Evolutionary conservation across 2,113 vertebrate genomes (phyloP).

Genomic region (Globicephala melas): DNA sequence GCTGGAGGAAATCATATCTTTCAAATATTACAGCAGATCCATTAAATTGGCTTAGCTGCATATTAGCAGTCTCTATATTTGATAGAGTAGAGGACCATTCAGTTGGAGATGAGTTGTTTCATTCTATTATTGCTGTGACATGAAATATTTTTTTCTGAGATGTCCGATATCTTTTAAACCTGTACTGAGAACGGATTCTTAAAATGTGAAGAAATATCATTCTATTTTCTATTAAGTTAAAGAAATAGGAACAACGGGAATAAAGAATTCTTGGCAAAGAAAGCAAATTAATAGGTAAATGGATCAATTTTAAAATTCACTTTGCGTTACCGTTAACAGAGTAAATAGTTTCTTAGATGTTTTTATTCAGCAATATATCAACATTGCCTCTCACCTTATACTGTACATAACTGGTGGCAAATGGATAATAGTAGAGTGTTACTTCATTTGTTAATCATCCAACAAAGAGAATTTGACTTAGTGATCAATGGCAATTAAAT

Average conservation of each 20-base stretch:
- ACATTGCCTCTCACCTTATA: neutral
- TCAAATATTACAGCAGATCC: neutral
- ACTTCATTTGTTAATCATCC: slow-evolving; percentile 50
- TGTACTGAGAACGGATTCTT: neutral
- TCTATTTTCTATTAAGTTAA: neutral
- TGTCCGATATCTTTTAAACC: neutral
- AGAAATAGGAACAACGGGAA: neutral
- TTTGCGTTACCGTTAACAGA: neutral
- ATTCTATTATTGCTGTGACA: neutral
- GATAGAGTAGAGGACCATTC: neutral
- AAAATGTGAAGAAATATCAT: neutral
- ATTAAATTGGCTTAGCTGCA: neutral
- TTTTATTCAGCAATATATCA: neutral
- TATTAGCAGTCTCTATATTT: neutral
- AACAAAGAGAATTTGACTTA: slow-evolving; percentile 25
- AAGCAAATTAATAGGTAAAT: neutral
- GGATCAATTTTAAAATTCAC: neutral
- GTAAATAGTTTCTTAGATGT: neutral
- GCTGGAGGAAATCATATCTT: neutral
- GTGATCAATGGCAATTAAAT: slow-evolving; percentile 52
- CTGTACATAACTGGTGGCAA: neutral
- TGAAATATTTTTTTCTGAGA: slow-evolving; percentile 24
- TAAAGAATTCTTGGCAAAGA: neutral
- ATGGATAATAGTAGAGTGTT: slow-evolving; percentile 27
- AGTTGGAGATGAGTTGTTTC: neutral